A percentile compares a stretch with the other conserved stretches of the same genome.
These are phyloP conservation scores for Tetragnatha versicolor DNA, from an alignment of 1,140 invertebrate species.

Conservation along the genomic window DNA sequence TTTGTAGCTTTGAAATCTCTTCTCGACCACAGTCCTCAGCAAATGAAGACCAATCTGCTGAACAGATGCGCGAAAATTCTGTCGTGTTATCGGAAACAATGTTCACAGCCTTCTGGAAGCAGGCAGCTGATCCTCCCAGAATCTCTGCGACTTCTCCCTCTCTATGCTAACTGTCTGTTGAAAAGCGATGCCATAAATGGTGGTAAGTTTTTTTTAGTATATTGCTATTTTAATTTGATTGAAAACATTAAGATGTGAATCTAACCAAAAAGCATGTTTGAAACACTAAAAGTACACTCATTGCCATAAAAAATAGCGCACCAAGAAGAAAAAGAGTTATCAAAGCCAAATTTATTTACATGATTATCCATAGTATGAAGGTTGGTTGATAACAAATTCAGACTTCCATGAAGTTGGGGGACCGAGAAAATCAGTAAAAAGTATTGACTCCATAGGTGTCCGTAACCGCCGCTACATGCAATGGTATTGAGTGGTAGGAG, in stretches of 20 bases:
- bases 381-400: too few species aligned
- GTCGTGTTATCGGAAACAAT: conserved; percentile 62
- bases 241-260: neutral
- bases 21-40: conserved; percentile 52
- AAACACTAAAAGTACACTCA: neutral
- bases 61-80: conserved; percentile 57
- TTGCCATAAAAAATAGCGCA: too few species aligned
- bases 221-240: neutral
- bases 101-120: conserved; percentile 59
- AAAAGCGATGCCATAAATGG: conserved; percentile 60
- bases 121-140: conserved; percentile 94
- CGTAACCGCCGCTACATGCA: too few species aligned
- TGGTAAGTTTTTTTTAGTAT: conserved; percentile 29
- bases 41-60: conserved; percentile 56
- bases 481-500: too few species aligned
- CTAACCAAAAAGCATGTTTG: neutral
- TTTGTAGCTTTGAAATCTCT: conserved; percentile 37
- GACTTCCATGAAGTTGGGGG: too few species aligned
- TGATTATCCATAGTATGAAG: too few species aligned
- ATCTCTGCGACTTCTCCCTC: conserved; percentile 94
- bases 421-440: too few species aligned
- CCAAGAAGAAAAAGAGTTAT: too few species aligned
- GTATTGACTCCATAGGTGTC: too few species aligned
- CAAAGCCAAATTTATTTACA: too few species aligned
- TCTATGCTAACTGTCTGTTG: conserved; percentile 92